A percentile compares a stretch with the other conserved stretches of the same genome.
Conservation (phyloP, 2,888 invertebrate species). For the Leptinotarsa haldemani region DNA sequence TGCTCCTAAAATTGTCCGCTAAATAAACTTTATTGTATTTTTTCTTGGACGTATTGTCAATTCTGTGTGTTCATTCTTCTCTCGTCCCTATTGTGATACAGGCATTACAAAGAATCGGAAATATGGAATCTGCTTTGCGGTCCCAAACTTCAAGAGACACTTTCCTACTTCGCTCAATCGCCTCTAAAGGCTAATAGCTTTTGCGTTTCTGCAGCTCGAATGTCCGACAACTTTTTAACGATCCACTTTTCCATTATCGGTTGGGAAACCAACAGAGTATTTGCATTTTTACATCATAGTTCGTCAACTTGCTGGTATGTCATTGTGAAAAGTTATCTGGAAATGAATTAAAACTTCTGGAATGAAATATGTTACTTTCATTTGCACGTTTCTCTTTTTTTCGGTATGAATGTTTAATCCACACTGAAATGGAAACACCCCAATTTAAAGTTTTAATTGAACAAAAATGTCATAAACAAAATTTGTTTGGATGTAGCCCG, state of each 20-base stretch:
- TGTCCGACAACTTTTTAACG: not conserved
- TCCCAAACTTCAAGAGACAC: not conserved
- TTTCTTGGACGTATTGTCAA: not conserved
- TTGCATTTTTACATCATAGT: not conserved
- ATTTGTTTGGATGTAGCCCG: not conserved
- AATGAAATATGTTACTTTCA: constrained; percentile 26
- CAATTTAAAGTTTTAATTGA: constrained; percentile 21
- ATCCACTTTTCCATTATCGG: constrained; percentile 3
- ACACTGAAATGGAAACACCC: constrained; percentile 20
- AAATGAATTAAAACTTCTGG: constrained; percentile 25
- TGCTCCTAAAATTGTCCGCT: not conserved
- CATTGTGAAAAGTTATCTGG: constrained; percentile 22
- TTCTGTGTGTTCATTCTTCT: not conserved
- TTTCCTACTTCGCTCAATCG: not conserved
- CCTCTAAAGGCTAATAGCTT: constrained; percentile 12
- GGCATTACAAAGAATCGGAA: not conserved
- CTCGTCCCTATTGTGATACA: not conserved
- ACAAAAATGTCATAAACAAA: constrained; percentile 17
- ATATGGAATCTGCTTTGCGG: constrained; percentile 8
- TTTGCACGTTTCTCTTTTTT: constrained; percentile 16
- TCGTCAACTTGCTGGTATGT: not conserved
- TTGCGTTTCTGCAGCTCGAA: not conserved
- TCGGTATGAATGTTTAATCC: constrained; percentile 6
- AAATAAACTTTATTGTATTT: constrained; percentile 4
- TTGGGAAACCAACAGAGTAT: constrained; percentile 7